These are phyloP conservation scores for Phataginus tricuspis DNA, from an alignment of 2,797 vertebrate genomes.

Conservation along the genomic window DNA sequence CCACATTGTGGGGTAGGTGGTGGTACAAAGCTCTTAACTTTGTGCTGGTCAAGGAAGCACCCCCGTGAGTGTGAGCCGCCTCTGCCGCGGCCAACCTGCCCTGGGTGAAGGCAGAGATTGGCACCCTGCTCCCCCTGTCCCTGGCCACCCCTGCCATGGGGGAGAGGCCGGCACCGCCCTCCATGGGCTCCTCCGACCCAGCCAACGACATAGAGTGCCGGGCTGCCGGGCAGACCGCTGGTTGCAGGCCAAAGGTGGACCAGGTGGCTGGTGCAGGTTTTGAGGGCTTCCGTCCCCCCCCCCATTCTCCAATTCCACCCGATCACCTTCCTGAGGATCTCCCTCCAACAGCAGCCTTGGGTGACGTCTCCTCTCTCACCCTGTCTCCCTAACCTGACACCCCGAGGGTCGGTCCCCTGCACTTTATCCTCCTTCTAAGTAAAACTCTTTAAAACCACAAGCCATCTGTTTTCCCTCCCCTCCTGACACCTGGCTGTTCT, in stretches of 20 bases:
- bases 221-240: not conserved
- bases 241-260: not conserved
- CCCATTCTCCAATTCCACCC: not conserved
- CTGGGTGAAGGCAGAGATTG: not conserved
- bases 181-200: not conserved
- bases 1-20: accelerated
- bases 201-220: not conserved
- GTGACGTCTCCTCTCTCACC: not conserved
- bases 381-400: constrained; percentile 10
- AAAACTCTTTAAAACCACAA: not conserved
- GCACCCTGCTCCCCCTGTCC: not conserved
- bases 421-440: constrained; percentile 42
- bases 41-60: not conserved
- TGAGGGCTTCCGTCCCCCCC: not conserved
- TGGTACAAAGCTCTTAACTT: not conserved
- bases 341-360: not conserved
- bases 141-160: not conserved
- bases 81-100: not conserved
- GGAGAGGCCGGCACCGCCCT: not conserved
- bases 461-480: constrained; percentile 34
- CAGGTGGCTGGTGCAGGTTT: not conserved
- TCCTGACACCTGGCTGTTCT: constrained; percentile 31
- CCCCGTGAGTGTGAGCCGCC: accelerated
- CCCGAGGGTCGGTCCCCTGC: not conserved
- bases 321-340: not conserved